Evolutionary conservation across 2,113 vertebrate genomes (phyloP), one percentile per base, ranked within the genome.

Genomic region (Talpa occidentalis): DNA sequence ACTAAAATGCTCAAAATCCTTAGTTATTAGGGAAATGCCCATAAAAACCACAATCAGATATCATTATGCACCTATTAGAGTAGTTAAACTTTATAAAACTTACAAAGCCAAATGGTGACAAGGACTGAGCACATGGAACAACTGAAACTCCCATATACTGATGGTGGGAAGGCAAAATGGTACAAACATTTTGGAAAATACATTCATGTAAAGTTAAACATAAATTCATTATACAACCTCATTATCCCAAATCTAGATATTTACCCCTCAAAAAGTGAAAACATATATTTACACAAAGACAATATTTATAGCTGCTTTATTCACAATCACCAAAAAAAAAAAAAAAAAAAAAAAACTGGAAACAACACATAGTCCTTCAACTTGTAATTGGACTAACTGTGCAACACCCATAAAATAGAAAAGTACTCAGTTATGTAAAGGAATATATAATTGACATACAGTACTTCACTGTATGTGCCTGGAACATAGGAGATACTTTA

Each of bases 231-330:
- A 66, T 28, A 42, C 10, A 90, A 84, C 8, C 21, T 35, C 42
- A 62, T 21, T 72, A 59, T 47, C 12, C 26, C 17, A 52, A 24
- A 32, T 17, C 21, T 64, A n/a, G 17, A 8, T 37, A 77, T 82
- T 88, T 62, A n/a, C 3, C 40, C 60, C 19, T 52, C 37, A 32
- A 70, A 86, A 62, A 92, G 73, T 44, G 8, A 80, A 80, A 54
- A 47, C 49, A 6, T 28, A 80, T n/a, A 12, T 64, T 24, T 16
- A 35, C 35, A 40, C 19, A 67, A 92, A 72, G 70, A 28, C 21
- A 92, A 92, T 62, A 40, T 76, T 80, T 80, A 80, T 15, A 42
- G 49, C 1, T 85, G n/a, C 9, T 89, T 80, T 84, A 81, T 69
- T 64, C 30, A 47, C 81, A 76, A 81, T 40, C 80, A 62, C n/a